These are phyloP conservation scores for Lithophane leautieri DNA, from an alignment of 2,888 invertebrate genomes.

Conservation along the genomic window DNA sequence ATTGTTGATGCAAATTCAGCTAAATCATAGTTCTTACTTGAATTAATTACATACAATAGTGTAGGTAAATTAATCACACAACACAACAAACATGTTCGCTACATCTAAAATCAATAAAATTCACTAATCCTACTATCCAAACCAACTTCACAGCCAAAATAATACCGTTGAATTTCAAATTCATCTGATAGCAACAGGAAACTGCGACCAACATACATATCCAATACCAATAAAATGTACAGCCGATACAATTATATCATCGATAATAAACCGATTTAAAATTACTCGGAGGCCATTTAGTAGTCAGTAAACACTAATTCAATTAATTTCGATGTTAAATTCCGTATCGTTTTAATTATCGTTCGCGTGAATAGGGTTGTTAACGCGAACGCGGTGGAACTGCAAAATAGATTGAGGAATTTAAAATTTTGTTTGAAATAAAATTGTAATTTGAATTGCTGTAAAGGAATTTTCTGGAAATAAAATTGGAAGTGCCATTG, in stretches of 20 bases:
- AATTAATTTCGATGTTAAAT: slow-evolving; percentile 64
- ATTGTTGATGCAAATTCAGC: too few species aligned
- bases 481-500: background rate
- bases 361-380: slow-evolving; percentile 47
- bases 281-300: slow-evolving; percentile 55
- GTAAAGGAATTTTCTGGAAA: too few species aligned
- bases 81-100: background rate
- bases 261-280: slow-evolving; percentile 54
- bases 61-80: background rate
- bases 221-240: slow-evolving; percentile 26
- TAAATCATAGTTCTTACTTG: background rate
- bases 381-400: slow-evolving; percentile 13
- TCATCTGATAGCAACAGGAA: slow-evolving; percentile 42
- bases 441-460: background rate
- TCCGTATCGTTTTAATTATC: slow-evolving; percentile 65
- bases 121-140: slow-evolving; percentile 10
- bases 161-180: slow-evolving; percentile 20
- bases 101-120: background rate
- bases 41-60: background rate
- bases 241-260: slow-evolving; percentile 52
- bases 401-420: slow-evolving; percentile 29
- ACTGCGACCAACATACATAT: slow-evolving; percentile 33
- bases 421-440: background rate
- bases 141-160: slow-evolving; percentile 23
- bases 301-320: slow-evolving; percentile 65